Evolutionary conservation across 2,113 vertebrate genomes (phyloP).

Genomic region (Tamias sibiricus): DNA sequence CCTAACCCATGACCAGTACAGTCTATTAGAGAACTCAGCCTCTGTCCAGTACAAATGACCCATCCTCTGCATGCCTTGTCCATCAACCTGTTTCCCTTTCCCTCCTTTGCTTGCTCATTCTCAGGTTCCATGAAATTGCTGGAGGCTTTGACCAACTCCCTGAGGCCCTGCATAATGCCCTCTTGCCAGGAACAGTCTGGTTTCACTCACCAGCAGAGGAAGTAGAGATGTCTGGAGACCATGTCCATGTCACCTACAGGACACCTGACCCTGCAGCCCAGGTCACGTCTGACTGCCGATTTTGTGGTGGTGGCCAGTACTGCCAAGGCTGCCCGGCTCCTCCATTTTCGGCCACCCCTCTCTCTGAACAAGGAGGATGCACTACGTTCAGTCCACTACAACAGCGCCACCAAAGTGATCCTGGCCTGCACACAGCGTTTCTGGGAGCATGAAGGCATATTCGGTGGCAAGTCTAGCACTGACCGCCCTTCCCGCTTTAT

Average conservation of each 20-base stretch:
- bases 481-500: slow-evolving; percentile 66
- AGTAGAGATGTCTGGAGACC: background rate
- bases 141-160: slow-evolving; percentile 70
- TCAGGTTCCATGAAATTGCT: slow-evolving; percentile 53
- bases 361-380: slow-evolving; percentile 87
- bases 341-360: slow-evolving; percentile 87
- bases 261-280: rapidly evolving
- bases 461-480: slow-evolving; percentile 88
- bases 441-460: slow-evolving; percentile 90
- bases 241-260: background rate
- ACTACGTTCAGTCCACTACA: slow-evolving; percentile 89
- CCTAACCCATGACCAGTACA: background rate
- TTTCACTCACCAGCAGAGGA: background rate
- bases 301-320: slow-evolving; percentile 87
- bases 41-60: background rate
- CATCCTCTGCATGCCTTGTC: background rate
- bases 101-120: background rate
- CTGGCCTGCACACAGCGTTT: slow-evolving; percentile 89
- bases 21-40: background rate
- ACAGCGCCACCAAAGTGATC: slow-evolving; percentile 87
- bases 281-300: background rate
- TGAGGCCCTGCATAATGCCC: slow-evolving; percentile 1
- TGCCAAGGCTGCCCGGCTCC: slow-evolving; percentile 88
- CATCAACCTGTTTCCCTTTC: background rate
- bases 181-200: background rate